Percentiles rank a stretch among this genome's conserved stretches.
phyloP scores from a whole-genome alignment of 2,797 vertebrate genomes.

The Coracias cyanogaster region DNA sequence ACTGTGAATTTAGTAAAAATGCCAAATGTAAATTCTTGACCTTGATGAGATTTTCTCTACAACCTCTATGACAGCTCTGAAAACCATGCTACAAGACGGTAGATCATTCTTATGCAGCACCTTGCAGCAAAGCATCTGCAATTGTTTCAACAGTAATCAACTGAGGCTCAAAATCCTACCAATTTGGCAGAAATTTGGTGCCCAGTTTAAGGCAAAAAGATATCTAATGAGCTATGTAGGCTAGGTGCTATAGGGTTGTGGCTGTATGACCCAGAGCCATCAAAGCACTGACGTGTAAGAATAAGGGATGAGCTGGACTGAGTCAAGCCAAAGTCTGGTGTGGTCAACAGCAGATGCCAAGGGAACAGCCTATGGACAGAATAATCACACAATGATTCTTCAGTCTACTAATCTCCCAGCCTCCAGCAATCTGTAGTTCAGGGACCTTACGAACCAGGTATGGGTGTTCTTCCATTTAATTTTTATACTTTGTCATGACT shows the following conservation, averaged over 20 bases:
- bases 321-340: neutral
- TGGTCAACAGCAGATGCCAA: neutral
- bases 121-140: neutral
- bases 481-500: neutral
- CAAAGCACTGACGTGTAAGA: neutral
- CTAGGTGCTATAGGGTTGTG: neutral
- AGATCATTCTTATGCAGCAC: neutral
- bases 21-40: neutral
- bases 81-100: neutral
- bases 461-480: neutral
- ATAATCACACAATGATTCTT: neutral
- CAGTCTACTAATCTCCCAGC: neutral
- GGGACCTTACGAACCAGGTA: neutral
- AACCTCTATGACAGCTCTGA: neutral
- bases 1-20: neutral
- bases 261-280: neutral
- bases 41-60: neutral
- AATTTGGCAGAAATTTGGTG: neutral
- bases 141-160: neutral
- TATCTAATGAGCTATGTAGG: neutral
- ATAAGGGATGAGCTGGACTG: neutral
- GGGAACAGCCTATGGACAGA: neutral
- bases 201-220: neutral
- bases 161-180: neutral
- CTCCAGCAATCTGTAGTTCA: neutral